Evolutionary conservation across 2,797 vertebrate genomes (phyloP).

Genomic region (Chelon auratus): DNA sequence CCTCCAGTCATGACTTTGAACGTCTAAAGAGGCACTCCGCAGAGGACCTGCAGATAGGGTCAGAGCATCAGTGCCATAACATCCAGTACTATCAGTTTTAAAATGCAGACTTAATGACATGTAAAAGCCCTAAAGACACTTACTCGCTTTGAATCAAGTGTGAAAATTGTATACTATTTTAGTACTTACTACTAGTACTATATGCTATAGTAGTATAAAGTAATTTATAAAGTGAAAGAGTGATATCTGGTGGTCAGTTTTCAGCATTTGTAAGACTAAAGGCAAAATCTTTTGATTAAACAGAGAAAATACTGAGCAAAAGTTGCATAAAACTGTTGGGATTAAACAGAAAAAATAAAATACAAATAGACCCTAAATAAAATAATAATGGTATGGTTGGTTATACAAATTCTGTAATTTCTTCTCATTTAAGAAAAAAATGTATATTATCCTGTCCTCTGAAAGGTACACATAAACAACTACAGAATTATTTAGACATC

Average conservation of each 20-base stretch:
- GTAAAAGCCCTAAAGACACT: too few relatives aligned
- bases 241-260: conserved; percentile 22
- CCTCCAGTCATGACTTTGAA: conserved; percentile 56
- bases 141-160: too few relatives aligned
- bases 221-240: background rate
- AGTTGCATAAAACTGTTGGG: background rate
- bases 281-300: too few relatives aligned
- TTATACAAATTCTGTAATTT: background rate
- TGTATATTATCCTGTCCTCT: background rate
- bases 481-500: too few relatives aligned
- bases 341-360: background rate
- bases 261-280: background rate
- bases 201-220: too few relatives aligned
- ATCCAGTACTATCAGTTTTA: too few relatives aligned
- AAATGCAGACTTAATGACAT: too few relatives aligned
- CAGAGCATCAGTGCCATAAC: background rate
- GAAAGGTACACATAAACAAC: background rate
- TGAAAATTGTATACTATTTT: too few relatives aligned
- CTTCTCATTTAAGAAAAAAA: background rate
- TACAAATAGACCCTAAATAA: background rate
- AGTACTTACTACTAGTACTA: too few relatives aligned
- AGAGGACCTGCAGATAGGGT: conserved; percentile 66
- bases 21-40: conserved; percentile 62
- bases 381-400: background rate
- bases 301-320: background rate